A percentile compares a stretch with the other conserved stretches of the same genome.
Conservation (phyloP, 1,140 invertebrate genomes). For the Rhopalosiphum padi region DNA sequence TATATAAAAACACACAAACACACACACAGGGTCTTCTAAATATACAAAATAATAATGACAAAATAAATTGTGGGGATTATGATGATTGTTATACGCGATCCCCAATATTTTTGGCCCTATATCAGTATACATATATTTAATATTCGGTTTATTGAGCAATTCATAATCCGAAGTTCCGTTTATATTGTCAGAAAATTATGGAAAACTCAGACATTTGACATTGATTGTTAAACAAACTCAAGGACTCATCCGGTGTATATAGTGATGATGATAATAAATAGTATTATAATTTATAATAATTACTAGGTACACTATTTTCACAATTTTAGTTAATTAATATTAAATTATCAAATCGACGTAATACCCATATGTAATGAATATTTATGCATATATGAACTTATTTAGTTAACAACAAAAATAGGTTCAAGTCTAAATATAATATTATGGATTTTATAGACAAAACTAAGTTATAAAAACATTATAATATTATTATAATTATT, state of each 20-base stretch:
- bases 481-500: no score
- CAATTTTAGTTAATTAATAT: neutral
- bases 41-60: no score
- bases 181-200: neutral
- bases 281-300: slow-evolving; percentile 1
- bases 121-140: neutral
- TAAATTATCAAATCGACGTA: neutral
- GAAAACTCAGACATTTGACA: neutral
- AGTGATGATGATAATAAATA: neutral
- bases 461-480: neutral
- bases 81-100: neutral
- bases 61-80: neutral
- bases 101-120: neutral
- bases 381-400: neutral
- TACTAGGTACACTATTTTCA: neutral
- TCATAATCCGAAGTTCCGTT: slow-evolving; percentile 43
- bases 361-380: neutral
- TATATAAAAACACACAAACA: neutral
- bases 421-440: neutral
- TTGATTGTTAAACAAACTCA: neutral
- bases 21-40: neutral
- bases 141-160: neutral
- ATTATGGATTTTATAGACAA: neutral
- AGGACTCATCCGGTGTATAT: neutral
- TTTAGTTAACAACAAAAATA: neutral